Percentiles rank a stretch among this genome's conserved stretches.
Conservation (phyloP, 2,113 vertebrate genomes). For the Cichladusa arquata region DNA sequence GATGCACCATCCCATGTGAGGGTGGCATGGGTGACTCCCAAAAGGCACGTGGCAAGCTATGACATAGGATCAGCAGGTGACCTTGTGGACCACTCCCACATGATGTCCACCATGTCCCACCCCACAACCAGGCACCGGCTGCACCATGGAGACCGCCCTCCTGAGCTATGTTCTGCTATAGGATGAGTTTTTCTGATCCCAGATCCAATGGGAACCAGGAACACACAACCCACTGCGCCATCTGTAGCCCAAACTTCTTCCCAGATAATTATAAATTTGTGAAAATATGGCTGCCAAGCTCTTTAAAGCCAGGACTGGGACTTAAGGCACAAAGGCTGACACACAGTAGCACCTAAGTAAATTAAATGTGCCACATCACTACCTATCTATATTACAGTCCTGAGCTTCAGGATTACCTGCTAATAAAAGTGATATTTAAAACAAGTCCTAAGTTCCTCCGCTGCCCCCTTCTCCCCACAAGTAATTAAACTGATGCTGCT, state of each 20-base stretch:
- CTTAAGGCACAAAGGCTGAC: conserved; percentile 23
- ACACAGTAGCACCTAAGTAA: conserved; percentile 22
- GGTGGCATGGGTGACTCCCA: accelerated
- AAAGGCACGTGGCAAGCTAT: accelerated
- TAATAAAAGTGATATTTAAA: conserved; percentile 62
- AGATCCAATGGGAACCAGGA: not conserved
- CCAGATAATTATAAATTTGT: not conserved
- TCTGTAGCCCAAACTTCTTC: not conserved
- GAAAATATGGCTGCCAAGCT: not conserved
- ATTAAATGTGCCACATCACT: conserved; percentile 43
- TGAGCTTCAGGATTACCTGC: conserved; percentile 51
- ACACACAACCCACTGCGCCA: accelerated
- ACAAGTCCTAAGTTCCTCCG: not conserved
- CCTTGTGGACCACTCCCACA: accelerated
- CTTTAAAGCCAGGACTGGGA: not conserved
- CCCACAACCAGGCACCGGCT: not conserved
- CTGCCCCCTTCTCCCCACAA: conserved; percentile 17
- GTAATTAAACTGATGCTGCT: not conserved
- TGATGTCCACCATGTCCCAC: accelerated
- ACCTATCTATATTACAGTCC: conserved; percentile 39
- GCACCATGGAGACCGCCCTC: not conserved
- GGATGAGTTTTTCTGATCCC: not conserved
- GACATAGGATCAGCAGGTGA: accelerated
- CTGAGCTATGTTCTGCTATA: accelerated
- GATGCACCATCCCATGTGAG: accelerated